These are phyloP conservation scores for Alethe diademata DNA, from an alignment of 2,113 vertebrate species.

Conservation along the genomic window DNA sequence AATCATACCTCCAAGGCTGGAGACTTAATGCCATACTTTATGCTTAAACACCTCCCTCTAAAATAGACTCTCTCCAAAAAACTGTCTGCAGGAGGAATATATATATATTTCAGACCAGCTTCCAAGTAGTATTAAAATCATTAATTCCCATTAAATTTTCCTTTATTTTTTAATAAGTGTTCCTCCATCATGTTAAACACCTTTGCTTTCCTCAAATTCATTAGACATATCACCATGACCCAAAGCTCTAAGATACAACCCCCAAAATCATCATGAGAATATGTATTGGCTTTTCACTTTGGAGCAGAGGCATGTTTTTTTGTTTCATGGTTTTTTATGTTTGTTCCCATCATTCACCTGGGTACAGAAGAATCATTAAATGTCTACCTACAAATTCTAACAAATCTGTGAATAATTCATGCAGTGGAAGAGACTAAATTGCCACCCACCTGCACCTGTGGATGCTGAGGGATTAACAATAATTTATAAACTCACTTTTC, in stretches of 20 bases:
- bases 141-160: not conserved
- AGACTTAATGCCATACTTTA: not conserved
- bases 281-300: not conserved
- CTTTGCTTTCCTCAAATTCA: not conserved
- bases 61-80: not conserved
- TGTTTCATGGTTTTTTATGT: not conserved
- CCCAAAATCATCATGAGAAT: not conserved
- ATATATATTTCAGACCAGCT: not conserved
- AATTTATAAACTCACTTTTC: not conserved
- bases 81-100: not conserved
- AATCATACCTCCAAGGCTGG: not conserved
- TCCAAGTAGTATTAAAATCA: not conserved
- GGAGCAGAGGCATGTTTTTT: not conserved
- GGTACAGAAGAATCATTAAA: not conserved
- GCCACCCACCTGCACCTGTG: not conserved
- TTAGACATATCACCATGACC: not conserved
- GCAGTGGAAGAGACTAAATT: not conserved
- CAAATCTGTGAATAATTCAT: slow-evolving; percentile 35
- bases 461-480: not conserved
- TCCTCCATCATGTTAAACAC: not conserved
- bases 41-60: not conserved
- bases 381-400: not conserved
- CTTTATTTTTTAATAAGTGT: not conserved
- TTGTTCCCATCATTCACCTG: not conserved
- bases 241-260: not conserved